Evolutionary conservation across 2,888 invertebrate genomes (phyloP), one percentile per base, ranked within the genome.

Genomic region (Tillus elongatus): DNA sequence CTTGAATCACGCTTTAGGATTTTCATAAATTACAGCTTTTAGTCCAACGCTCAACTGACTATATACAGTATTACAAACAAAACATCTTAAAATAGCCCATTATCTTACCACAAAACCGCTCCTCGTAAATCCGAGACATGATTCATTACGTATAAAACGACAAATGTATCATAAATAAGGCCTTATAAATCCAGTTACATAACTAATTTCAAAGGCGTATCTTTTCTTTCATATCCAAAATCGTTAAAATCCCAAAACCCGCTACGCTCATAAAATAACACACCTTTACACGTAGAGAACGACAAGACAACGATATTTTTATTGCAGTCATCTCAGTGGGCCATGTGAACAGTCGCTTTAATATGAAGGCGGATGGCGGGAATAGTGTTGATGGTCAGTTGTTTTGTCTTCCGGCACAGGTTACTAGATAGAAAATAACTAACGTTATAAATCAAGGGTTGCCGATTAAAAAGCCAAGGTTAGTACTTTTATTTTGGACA

Each of bases 321-420:
- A 49, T 43, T 47, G 45, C 44, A 45, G 44, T 44, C 30, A 29
- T 4, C n/a, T 9, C 6, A 29, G 12, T 29, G 4, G 30, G 30
- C 6, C n/a, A 29, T 6, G n/a, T 11, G n/a, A 29, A 29, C 30
- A 6, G 8, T 9, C n/a, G 30, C 6, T 8, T 6, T 6, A 9
- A 4, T 29, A 6, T 11, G 4, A 11, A 29, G 8, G 30, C 13
- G n/a, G 15, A 35, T 15, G 13, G 38, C 26, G 40, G n/a, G 24
- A 19, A 6, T 19, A n/a, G 6, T 19, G n/a, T 19, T 19, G 24
- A 44, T 50, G 50, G 47, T 42, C 49, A 40, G 40, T 36, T 43
- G 42, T 46, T 43, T 47, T 47, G 51, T 52, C 52, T 51, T 52
- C 52, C 49, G 52, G 52, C 52, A 50, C 46, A 49, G 48, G 48